Percentiles rank a stretch among this genome's conserved stretches.
phyloP scores from a whole-genome alignment of 2,888 invertebrate genomes.

The Heliconius aoede region DNA sequence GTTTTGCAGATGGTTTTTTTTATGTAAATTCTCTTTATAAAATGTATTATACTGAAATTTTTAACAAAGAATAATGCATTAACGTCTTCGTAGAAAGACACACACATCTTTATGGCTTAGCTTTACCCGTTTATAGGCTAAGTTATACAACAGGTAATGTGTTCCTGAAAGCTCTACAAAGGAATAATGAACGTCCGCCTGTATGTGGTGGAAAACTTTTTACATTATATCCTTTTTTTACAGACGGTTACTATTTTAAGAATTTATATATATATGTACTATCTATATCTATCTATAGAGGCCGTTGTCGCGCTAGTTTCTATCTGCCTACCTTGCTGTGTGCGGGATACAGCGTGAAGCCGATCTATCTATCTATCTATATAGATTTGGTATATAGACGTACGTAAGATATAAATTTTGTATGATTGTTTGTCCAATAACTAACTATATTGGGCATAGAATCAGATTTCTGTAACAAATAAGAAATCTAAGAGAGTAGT shows the following conservation, averaged over 20 bases:
- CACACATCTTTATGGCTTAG: background rate
- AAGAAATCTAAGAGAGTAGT: background rate
- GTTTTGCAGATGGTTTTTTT: too few species aligned
- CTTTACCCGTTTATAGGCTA: constrained; percentile 7
- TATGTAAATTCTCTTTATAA: background rate
- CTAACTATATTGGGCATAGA: background rate
- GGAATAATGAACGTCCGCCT: constrained; percentile 18
- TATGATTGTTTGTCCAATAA: constrained; percentile 9
- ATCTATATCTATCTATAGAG: too few species aligned
- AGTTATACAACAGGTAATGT: constrained; percentile 24
- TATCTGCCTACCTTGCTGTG: too few species aligned
- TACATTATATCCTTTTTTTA: background rate
- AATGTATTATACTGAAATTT: background rate
- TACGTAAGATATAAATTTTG: background rate
- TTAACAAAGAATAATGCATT: background rate
- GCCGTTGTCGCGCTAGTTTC: too few species aligned
- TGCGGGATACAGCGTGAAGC: too few species aligned
- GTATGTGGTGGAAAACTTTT: background rate
- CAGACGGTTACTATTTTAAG: background rate
- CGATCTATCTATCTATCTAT: too few species aligned
- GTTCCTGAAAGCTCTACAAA: constrained; percentile 18
- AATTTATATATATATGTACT: background rate
- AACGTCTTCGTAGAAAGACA: background rate
- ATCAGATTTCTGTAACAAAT: background rate
- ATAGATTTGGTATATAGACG: too few species aligned